Percentiles rank a stretch among this genome's conserved stretches.
Evolutionary conservation across 2,797 vertebrate species (phyloP).

Genomic region (Oryzias dopingdopingensis): DNA sequence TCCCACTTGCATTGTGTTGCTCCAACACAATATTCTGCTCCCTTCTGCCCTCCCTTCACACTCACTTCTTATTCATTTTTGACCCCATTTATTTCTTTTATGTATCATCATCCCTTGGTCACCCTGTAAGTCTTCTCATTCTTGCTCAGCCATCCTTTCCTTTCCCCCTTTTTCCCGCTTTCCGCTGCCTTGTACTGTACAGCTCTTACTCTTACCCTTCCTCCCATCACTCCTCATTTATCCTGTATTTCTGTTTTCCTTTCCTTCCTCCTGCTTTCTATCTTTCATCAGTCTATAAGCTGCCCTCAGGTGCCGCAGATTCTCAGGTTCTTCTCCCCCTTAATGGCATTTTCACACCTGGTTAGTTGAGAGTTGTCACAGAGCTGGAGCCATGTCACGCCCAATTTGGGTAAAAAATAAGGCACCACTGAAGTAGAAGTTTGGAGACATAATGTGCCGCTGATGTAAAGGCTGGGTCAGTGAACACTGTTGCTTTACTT

Average conservation of each 20-base stretch:
- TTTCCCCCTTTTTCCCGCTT: constrained; percentile 4
- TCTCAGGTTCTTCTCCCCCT: constrained; percentile 29
- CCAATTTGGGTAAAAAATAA: constrained; percentile 18
- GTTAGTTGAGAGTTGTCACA: constrained; percentile 30
- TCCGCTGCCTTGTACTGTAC: neutral
- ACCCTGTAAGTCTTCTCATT: constrained; percentile 16
- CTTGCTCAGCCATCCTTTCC: constrained; percentile 1
- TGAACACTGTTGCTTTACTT: constrained; percentile 7
- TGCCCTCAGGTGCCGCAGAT: constrained; percentile 24
- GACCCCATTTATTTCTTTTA: constrained; percentile 44
- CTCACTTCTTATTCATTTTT: constrained; percentile 25
- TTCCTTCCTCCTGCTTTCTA: constrained; percentile 1
- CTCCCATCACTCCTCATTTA: constrained; percentile 5
- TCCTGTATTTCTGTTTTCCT: neutral
- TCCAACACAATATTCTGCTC: constrained; percentile 11
- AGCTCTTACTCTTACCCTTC: neutral
- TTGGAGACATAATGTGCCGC: constrained; percentile 1
- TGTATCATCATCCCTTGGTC: constrained; percentile 23
- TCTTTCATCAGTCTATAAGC: constrained; percentile 34
- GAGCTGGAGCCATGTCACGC: constrained; percentile 18
- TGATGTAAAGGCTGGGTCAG: constrained; percentile 6
- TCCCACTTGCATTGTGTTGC: constrained; percentile 31
- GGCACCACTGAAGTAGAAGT: constrained; percentile 7
- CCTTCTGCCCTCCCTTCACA: constrained; percentile 11
- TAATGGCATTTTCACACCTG: constrained; percentile 37